A percentile compares a stretch with the other conserved stretches of the same genome.
These are phyloP conservation scores for Tokudaia tokunoshimensis DNA, from an alignment of 2,797 vertebrate genomes.

Conservation along the genomic window DNA sequence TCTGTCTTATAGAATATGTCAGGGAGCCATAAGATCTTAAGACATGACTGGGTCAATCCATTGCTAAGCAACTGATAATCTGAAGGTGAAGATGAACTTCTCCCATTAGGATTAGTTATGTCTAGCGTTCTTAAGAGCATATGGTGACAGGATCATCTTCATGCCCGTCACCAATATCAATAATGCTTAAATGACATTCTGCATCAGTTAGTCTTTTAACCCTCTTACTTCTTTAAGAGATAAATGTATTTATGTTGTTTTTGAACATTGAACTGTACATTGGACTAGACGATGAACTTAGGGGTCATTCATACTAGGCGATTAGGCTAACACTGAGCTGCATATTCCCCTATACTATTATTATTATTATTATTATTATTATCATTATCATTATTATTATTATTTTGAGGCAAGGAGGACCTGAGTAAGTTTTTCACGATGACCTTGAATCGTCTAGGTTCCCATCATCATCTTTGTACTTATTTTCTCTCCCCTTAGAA, in stretches of 20 bases:
- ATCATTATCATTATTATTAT: not conserved
- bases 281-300: not conserved
- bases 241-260: not conserved
- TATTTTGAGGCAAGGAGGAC: not conserved
- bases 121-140: not conserved
- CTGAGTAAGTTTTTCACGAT: not conserved
- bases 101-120: conserved; percentile 10
- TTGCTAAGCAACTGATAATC: not conserved
- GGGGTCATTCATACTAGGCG: not conserved
- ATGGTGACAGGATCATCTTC: not conserved
- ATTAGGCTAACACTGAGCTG: not conserved
- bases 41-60: conserved; percentile 5
- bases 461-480: not conserved
- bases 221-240: not conserved
- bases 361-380: not conserved
- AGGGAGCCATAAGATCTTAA: not conserved
- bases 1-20: conserved; percentile 17
- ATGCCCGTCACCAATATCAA: not conserved
- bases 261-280: not conserved
- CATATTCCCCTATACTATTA: not conserved
- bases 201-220: not conserved
- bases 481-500: not conserved
- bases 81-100: conserved; percentile 1
- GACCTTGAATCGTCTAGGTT: not conserved
- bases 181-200: not conserved